A percentile compares a stretch with the other conserved stretches of the same genome.
Conservation (phyloP, 2,113 vertebrate species). For the Phoenicopterus ruber region DNA sequence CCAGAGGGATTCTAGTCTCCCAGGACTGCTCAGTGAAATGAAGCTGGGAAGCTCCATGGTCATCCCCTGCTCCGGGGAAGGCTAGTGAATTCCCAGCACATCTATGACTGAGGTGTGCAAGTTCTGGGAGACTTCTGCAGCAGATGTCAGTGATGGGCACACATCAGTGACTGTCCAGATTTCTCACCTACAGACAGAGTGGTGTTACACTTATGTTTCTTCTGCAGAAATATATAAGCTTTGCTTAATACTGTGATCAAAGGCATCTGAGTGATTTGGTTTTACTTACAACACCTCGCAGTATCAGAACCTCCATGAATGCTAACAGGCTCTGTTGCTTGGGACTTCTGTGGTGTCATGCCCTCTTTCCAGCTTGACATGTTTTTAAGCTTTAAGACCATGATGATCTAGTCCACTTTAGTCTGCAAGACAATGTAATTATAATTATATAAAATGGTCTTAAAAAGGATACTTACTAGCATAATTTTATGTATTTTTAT, state of each 20-base stretch:
- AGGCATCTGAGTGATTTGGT: neutral
- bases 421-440: neutral
- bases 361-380: neutral
- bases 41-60: neutral
- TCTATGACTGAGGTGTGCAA: neutral
- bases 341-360: neutral
- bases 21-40: neutral
- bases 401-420: neutral
- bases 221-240: neutral
- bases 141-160: neutral
- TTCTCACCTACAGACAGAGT: neutral
- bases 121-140: neutral
- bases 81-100: neutral
- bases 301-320: neutral
- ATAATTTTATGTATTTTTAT: neutral
- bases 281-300: neutral
- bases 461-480: neutral
- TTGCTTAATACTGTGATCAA: neutral
- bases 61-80: accelerated
- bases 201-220: neutral
- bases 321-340: neutral
- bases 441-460: neutral
- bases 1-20: neutral
- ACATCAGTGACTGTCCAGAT: neutral
- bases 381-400: neutral